Base-by-base conservation (phyloP, 2,797 vertebrate genomes). In the Acestrorhynchus altus region DNA sequence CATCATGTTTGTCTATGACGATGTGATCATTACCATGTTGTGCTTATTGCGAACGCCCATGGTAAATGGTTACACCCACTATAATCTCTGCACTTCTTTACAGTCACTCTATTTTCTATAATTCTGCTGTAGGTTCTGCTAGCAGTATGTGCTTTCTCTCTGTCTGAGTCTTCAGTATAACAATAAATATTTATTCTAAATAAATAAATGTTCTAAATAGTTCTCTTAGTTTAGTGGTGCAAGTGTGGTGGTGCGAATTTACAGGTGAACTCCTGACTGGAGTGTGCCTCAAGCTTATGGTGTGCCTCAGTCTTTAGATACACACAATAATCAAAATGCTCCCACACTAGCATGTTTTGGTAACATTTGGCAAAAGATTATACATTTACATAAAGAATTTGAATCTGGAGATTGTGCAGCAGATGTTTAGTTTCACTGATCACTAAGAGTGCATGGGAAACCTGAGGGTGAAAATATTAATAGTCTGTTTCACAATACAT, bases 1-100 rank as follows among this genome's bases (percentile, higher is more conserved):
- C 64, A 66, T 67, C 46, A 67, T 49, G 75, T 77, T 77, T 72
- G 68, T 72, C 40, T 8, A 15, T 57, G 47, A 61, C 71, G 35
- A 70, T 49, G 44, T 59, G 60, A 70, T 68, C 47, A 75, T 46
- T 28, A 60, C 51, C 24, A 52, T 59, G 68, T 66, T 46, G 39
- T 22, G 24, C 3, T 39, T 11, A 68, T 13, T 28, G 81, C 63
- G 22, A 52, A 71, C 70, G 52, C 74, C 73, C 63, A 73, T 57
- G 56, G 60, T 60, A 69, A 78, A 72, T 63, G 72, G 54, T 72
- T 67, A 49, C 42, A 71, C 64, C 46, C 59, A 42, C 22, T 56
- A 56, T 24, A 74, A 67, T 73, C 39, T 64, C 16, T 22, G 16
- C 35, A 56, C 69, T 47, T 42, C 31, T 60, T 79, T 47, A 13